Evolutionary conservation across 2,888 invertebrate species (phyloP).

Genomic region (Caenorhabditis doughertyi): DNA sequence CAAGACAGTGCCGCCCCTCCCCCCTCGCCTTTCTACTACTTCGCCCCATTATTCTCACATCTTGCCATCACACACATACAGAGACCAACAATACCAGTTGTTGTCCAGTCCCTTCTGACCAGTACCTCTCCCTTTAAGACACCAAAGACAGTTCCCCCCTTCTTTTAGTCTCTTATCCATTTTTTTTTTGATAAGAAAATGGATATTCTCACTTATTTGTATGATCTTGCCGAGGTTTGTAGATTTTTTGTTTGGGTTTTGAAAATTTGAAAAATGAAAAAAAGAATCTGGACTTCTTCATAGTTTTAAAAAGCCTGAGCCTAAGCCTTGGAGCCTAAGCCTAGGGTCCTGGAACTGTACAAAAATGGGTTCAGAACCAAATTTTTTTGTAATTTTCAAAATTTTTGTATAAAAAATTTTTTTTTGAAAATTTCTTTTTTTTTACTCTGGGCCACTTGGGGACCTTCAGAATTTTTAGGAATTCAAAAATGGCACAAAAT

Average conservation of each 20-base stretch:
- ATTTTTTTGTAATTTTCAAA: too few species aligned
- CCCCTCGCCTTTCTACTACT: neutral
- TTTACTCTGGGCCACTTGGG: too few species aligned
- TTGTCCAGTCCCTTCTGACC: conserved; percentile 7
- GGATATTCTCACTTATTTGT: conserved; percentile 57
- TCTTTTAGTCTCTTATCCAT: neutral
- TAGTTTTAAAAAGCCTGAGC: too few species aligned
- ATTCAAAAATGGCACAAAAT: too few species aligned
- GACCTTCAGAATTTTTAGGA: too few species aligned
- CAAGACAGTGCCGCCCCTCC: conserved; percentile 39
- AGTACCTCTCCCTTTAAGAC: neutral
- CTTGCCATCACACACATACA: conserved; percentile 48
- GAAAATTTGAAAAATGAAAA: neutral
- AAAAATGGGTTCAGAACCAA: too few species aligned
- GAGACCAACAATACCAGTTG: conserved; percentile 56
- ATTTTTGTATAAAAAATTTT: too few species aligned
- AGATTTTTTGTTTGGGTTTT: too few species aligned
- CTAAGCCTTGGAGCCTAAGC: too few species aligned
- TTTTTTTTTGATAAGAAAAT: conserved; percentile 12
- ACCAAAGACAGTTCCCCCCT: neutral
- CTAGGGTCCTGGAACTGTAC: too few species aligned
- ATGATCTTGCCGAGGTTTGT: conserved; percentile 54
- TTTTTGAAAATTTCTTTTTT: too few species aligned
- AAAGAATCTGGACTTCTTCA: neutral
- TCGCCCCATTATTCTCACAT: conserved; percentile 38